Evolutionary conservation across 2,113 vertebrate genomes (phyloP), one percentile per base, ranked within the genome.

Genomic region (Nannospalax galili): DNA sequence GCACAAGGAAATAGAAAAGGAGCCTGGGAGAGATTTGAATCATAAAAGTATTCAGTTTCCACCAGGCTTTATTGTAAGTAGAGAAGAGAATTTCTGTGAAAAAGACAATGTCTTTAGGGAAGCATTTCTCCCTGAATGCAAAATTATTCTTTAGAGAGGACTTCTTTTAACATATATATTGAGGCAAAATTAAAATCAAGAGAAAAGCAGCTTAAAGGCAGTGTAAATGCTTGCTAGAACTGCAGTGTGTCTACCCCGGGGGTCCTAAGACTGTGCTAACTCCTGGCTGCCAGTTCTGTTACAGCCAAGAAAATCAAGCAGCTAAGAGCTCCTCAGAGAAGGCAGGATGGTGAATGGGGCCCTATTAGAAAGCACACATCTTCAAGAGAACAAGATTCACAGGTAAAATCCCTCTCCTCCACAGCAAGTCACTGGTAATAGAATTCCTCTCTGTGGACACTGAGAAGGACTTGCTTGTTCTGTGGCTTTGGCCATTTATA

Each of bases 401-500:
- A 98, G 96, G 97, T 96, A 98, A 97, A 92, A 95, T 86, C 77
- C 78, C 92, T 92, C 96, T 93, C 77, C 92, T 96, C 92, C 75
- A 72, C 85, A 88, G 92, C 64, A 7, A 97, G 84, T 67, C 52
- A 69, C 17, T n/a, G 69, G 96, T 97, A 97, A 97, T 93, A 96
- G 96, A 97, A 97, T 73, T 87, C 96, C 95, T 95, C 97, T 97
- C 96, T 97, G 96, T 97, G 93, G 97, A 96, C 56, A 62, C 88
- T 89, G 92, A 97, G 96, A 97, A 98, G 96, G 94, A 74, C 62
- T 90, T 94, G 91, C 95, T 97, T 98, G 97, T 98, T 97, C 96
- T 97, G 97, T 65, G 97, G 95, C 94, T 97, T 98, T 94, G 92
- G 81, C 88, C 88, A 97, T 98, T 97, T 97, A 94, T 95, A 96